Evolutionary conservation across 1,140 invertebrate species (phyloP).

Genomic region (Drosophila malerkotliana): DNA sequence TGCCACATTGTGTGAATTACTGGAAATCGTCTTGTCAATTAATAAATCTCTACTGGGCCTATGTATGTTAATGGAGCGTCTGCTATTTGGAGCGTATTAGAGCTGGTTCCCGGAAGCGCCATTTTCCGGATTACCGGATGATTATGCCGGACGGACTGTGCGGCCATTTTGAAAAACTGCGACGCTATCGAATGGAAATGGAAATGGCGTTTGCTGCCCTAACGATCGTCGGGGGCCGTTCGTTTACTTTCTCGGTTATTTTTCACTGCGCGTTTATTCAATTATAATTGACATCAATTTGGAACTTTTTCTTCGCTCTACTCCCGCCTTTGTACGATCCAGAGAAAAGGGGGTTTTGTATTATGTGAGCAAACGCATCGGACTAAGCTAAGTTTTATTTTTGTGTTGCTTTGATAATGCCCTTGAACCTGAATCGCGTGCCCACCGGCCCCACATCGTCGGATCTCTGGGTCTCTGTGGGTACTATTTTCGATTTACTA

Average conservation of each 20-base stretch:
- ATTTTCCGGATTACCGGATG: constrained; percentile 37
- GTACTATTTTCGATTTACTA: constrained; percentile 1
- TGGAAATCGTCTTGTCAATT: constrained; percentile 29
- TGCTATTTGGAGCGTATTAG: no score
- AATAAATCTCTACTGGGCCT: constrained; percentile 9
- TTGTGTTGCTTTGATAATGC: constrained; percentile 63
- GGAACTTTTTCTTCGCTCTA: constrained; percentile 44
- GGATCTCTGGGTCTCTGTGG: not conserved
- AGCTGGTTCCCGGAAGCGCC: constrained; percentile 37
- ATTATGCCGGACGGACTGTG: constrained; percentile 27
- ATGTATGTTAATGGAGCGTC: not conserved
- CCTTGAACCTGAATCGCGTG: constrained; percentile 77
- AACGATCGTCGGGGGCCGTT: constrained; percentile 28
- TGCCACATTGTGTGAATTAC: constrained; percentile 28
- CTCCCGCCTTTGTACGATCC: constrained; percentile 22
- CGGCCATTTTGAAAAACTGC: constrained; percentile 72
- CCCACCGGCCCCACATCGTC: constrained; percentile 15
- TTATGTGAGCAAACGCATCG: constrained; percentile 53
- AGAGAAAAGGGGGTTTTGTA: constrained; percentile 14
- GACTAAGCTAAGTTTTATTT: constrained; percentile 39
- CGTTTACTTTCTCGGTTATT: constrained; percentile 55
- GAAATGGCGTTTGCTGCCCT: constrained; percentile 22
- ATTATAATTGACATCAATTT: constrained; percentile 84
- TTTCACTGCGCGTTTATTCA: constrained; percentile 68
- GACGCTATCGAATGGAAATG: constrained; percentile 22